Evolutionary conservation across 2,797 vertebrate species (phyloP), one percentile per base, ranked within the genome.

Genomic region (Enoplosus armatus): DNA sequence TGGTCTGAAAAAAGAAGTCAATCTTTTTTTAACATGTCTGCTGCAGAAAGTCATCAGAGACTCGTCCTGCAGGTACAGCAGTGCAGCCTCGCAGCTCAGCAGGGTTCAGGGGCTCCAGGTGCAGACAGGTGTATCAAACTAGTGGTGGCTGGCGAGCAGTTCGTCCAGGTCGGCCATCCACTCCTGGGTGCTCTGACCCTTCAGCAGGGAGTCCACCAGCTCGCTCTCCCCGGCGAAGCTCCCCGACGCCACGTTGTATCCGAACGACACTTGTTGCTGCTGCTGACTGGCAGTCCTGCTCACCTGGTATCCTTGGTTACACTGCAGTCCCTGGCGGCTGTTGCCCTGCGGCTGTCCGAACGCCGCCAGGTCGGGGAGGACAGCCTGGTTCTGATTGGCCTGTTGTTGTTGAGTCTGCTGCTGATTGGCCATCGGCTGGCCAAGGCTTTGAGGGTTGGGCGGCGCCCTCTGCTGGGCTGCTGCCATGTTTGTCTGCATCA

Each of bases 161-260:
- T 98, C 98, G 4, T 99, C 97, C 92, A 99, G 92, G 75, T 99
- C 98, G 10, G 95, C 97, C 95, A 99, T 99, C 98, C 98, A 99
- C 90, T 99, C 98, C 92, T 99, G 97, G 0, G 97, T 96, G 93
- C 96, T 96, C 95, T 98, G 97, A 68, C 96, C 96, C 94, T 99
- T 99, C 84, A 99, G 93, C 92, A 99, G 94, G 0, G 97, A 97
- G 94, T 99, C 98, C 66, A 99, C 97, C 88, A 99, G 94, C 67
- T 99, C 98, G 0, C 96, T 95, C 74, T 99, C 98, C 0, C 95
- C 97, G 1, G 97, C 94, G 74, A 99, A 96, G 56, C 90, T 92
- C 14, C 96, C 96, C 0, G 97, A 92, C 48, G 97, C 97, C 87
- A 93, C 33, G 0, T 95, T 95, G 83, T 97, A 99, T 16, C 96